Evolutionary conservation across 2,888 invertebrate species (phyloP).

Genomic region (Hirtodrosophila cameraria): DNA sequence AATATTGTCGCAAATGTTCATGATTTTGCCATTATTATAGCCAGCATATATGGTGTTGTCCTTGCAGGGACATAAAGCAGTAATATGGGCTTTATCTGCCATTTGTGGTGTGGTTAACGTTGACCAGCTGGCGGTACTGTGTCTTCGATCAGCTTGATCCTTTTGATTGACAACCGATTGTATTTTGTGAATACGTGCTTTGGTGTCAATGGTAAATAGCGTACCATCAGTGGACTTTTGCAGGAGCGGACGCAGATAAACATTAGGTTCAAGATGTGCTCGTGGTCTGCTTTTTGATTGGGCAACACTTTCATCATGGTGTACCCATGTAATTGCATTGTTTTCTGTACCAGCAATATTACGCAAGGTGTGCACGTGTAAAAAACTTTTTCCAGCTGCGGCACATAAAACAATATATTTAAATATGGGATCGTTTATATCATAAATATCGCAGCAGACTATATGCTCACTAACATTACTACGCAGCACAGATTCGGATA

Average conservation of each 20-base stretch:
- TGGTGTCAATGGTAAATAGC: conserved; percentile 80
- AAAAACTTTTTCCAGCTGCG: conserved; percentile 65
- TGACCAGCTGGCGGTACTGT: conserved; percentile 63
- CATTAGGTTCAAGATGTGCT: conserved; percentile 73
- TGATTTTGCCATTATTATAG: conserved; percentile 76
- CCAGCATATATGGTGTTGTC: conserved; percentile 70
- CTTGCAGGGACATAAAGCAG: conserved; percentile 51
- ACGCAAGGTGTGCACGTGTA: conserved; percentile 81
- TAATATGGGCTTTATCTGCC: conserved; percentile 54
- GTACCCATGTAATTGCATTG: conserved; percentile 73
- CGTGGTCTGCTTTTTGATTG: background rate
- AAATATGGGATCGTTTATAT: conserved; percentile 69
- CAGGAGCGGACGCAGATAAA: conserved; percentile 65
- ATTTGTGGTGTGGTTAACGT: conserved; percentile 60
- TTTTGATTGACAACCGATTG: conserved; percentile 27
- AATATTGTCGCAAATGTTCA: conserved; percentile 61
- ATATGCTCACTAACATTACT: conserved; percentile 82
- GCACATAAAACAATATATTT: conserved; percentile 82
- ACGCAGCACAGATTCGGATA: conserved; percentile 67
- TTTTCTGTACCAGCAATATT: conserved; percentile 18
- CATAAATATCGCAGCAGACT: conserved; percentile 81
- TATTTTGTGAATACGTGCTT: conserved; percentile 79
- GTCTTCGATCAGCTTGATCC: conserved; percentile 15
- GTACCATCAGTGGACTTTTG: conserved; percentile 52
- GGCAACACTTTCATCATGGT: conserved; percentile 52